Evolutionary conservation across 2,888 invertebrate species (phyloP), one percentile per base, ranked within the genome.

Genomic region (Clivina fossor): DNA sequence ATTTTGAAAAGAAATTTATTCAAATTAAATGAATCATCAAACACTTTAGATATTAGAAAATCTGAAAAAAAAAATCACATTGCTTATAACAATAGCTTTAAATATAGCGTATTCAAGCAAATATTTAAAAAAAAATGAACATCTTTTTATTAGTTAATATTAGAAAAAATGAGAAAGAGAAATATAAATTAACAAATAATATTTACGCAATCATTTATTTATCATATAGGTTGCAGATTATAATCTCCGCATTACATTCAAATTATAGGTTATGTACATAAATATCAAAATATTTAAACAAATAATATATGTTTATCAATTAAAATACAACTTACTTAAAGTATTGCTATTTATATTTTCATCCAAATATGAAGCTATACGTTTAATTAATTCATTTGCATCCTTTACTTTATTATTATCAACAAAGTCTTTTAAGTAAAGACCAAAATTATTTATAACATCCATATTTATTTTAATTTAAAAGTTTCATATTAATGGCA

Each of bases 21-120:
- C 20, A 72, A 48, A 7, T 69, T 70, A 50, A 64, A 58, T 2
- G 59, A 37, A 57, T 64, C 60, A 57, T 69, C 64, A 56, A 70
- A 71, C 26, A 69, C 60, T 37, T 67, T 62, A 13, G 69, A 53
- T 19, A 72, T 40, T 55, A 66, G 66, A 16, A 62, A 58, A 66
- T 71, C 70, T 71, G 43, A 49, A 67, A 66, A 60, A 54, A 41
- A 41, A 33, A 9, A 33, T n/a, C 5, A n/a, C 4, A 33, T 33
- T 8, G 4, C n/a, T n/a, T n/a, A n/a, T n/a, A n/a, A n/a, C 26
- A 7, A 24, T 24, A 24, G 4, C 9, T 24, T 24, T 24, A 24
- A 24, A 24, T 24, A 24, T 24, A 24, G 9, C 26, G 26, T 9
- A 24, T 9, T 7, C 4, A 24, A 24, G 4, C 9, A 24, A 24